Percentiles rank a stretch among this genome's conserved stretches.
Evolutionary conservation across 2,888 invertebrate genomes (phyloP).

Genomic region (Drosophila longiperda): DNA sequence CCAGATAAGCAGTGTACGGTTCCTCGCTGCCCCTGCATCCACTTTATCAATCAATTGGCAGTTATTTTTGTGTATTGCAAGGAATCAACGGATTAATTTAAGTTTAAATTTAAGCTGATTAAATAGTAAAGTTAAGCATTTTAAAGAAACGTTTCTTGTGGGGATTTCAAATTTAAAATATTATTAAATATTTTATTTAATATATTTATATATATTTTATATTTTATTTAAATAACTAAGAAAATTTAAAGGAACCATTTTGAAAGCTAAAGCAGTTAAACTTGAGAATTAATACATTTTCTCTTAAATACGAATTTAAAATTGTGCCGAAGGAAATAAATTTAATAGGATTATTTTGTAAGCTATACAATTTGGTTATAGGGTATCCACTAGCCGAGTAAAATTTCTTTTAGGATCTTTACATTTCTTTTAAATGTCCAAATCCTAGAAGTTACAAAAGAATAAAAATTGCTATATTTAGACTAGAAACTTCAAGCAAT

Average conservation of each 20-base stretch:
- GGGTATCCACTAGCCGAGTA: not conserved
- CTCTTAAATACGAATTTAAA: not conserved
- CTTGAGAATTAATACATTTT: too few species aligned
- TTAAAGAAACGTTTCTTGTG: not conserved
- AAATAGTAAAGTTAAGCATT: not conserved
- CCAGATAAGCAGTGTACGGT: slow-evolving; percentile 10
- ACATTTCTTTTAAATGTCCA: not conserved
- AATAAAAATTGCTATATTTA: rapidly evolving
- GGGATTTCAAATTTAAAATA: not conserved
- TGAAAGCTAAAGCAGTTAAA: not conserved
- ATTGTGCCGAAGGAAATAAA: not conserved
- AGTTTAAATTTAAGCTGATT: not conserved
- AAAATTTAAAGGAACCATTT: rapidly evolving
- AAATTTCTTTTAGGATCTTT: not conserved
- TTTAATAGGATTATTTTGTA: not conserved
- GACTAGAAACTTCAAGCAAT: not conserved
- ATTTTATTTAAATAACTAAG: not conserved
- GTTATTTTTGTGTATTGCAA: slow-evolving; percentile 1
- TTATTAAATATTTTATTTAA: not conserved
- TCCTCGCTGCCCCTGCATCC: not conserved
- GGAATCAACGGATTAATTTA: not conserved
- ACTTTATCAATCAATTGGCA: slow-evolving; percentile 47
- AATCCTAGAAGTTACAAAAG: not conserved
- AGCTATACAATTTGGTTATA: too few species aligned
- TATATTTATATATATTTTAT: too few species aligned